phyloP scores from a whole-genome alignment of 2,888 invertebrate species.

The Pteria penguin region DNA sequence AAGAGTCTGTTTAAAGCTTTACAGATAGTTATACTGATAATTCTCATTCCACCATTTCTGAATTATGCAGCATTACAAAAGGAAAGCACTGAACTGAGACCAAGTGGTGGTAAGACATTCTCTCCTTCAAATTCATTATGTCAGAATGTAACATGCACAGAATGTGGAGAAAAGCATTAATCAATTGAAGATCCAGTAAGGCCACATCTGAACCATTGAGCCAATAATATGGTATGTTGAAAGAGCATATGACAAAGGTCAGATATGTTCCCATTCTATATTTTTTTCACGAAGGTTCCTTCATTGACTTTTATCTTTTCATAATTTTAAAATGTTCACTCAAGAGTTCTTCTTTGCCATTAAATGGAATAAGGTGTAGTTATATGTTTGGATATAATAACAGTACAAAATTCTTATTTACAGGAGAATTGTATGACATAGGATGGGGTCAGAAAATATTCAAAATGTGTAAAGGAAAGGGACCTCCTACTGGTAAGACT shows the following conservation, averaged over 20 bases:
- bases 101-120: slow-evolving; percentile 52
- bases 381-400: no score
- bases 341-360: no score
- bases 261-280: no score
- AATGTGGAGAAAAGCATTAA: background rate
- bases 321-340: no score
- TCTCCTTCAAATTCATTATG: background rate
- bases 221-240: no score
- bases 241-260: no score
- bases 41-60: slow-evolving; percentile 76
- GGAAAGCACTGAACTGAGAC: slow-evolving; percentile 67
- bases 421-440: slow-evolving; percentile 77
- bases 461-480: slow-evolving; percentile 75
- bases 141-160: no score
- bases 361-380: no score
- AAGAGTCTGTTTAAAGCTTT: slow-evolving; percentile 34
- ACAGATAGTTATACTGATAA: slow-evolving; percentile 64
- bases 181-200: background rate
- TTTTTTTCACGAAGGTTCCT: no score
- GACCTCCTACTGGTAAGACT: slow-evolving; percentile 75
- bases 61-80: slow-evolving; percentile 77
- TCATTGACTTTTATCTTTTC: no score
- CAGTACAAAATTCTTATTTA: no score
- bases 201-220: no score
- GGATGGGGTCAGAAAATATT: slow-evolving; percentile 78